Evolutionary conservation across 1,140 invertebrate genomes (phyloP).

Genomic region (Brachionus asplanchnoidis): DNA sequence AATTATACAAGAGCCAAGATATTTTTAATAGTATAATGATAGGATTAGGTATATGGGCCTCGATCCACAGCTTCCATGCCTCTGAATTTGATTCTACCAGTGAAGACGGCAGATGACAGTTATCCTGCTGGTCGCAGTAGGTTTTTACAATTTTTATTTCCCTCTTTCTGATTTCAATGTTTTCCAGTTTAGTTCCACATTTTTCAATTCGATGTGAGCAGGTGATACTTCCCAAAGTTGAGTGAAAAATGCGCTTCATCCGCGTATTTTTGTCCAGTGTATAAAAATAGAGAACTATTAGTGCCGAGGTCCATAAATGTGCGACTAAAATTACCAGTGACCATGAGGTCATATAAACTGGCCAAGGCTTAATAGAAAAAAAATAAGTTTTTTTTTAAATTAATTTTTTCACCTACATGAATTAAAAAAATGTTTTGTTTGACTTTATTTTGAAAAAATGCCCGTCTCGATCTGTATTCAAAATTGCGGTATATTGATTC

Average conservation of each 20-base stretch:
- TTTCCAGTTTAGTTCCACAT: not conserved
- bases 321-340: not conserved
- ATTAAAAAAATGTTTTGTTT: not conserved
- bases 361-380: not conserved
- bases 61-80: constrained; percentile 15
- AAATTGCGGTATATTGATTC: constrained; percentile 1
- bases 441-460: not conserved
- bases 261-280: not conserved
- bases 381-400: not conserved
- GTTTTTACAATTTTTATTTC: not conserved
- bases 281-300: constrained; percentile 17
- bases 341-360: constrained; percentile 39
- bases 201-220: not conserved
- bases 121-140: not conserved
- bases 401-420: not conserved
- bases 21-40: not conserved
- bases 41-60: not conserved
- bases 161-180: not conserved
- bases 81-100: not conserved
- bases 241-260: not conserved
- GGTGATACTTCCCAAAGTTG: not conserved
- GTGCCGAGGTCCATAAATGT: constrained; percentile 7
- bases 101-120: not conserved
- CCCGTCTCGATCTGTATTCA: not conserved
- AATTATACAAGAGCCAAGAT: constrained; percentile 26